These are phyloP conservation scores for Hippocampus barbouri DNA, from an alignment of 2,113 vertebrate genomes.

Conservation along the genomic window DNA sequence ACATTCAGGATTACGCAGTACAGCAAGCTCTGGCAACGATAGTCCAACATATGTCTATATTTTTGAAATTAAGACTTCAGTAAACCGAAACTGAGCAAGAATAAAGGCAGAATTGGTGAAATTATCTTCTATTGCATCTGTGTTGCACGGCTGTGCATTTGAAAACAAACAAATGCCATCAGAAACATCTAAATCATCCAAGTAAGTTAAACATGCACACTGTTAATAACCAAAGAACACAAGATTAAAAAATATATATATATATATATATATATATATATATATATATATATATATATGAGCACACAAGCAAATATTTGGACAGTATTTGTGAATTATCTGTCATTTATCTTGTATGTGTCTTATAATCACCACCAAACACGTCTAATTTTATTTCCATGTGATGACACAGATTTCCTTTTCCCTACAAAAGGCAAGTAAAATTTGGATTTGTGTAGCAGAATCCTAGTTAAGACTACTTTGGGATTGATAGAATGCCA, in stretches of 20 bases:
- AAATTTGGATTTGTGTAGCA: conserved; percentile 37
- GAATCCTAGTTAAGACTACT: conserved; percentile 11
- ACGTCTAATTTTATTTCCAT: neutral
- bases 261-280: no score
- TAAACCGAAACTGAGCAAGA: neutral
- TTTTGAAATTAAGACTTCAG: neutral
- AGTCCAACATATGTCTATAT: neutral
- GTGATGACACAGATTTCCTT: neutral
- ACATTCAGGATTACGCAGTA: neutral
- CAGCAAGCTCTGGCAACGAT: neutral
- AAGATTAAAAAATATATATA: no score
- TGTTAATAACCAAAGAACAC: no score
- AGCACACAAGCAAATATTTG: no score
- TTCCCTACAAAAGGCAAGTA: conserved; percentile 11
- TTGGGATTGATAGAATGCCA: neutral
- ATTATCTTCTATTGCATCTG: no score
- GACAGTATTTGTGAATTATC: no score
- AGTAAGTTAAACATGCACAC: no score
- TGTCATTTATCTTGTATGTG: no score
- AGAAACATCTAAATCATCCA: no score
- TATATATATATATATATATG: no score
- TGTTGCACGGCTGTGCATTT: no score
- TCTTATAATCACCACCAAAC: neutral
- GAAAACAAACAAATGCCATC: no score
- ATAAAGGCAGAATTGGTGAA: neutral